phyloP scores from a whole-genome alignment of 2,797 vertebrate species.

The Lagocephalus sceleratus region DNA sequence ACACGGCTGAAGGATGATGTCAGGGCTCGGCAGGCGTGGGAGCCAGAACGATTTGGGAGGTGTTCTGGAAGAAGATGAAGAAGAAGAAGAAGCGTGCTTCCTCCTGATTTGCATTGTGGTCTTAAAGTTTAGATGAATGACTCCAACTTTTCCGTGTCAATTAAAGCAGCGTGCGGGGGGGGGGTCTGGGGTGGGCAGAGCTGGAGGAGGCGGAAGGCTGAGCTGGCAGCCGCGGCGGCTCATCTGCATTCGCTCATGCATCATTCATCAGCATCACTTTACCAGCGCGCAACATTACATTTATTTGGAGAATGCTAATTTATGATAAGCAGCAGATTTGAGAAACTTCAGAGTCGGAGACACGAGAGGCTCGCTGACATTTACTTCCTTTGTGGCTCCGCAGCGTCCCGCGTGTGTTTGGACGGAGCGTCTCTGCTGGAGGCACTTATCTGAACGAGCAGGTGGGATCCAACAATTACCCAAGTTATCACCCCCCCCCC shows the following conservation, averaged over 20 bases:
- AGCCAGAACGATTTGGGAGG: no score
- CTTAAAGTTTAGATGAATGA: constrained; percentile 32
- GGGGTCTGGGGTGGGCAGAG: background rate
- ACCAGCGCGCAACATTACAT: constrained; percentile 55
- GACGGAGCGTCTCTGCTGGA: constrained; percentile 6
- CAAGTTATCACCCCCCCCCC: no score
- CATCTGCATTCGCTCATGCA: constrained; percentile 69
- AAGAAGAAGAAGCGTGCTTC: constrained; percentile 43
- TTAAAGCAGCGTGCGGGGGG: constrained; percentile 15
- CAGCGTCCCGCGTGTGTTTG: background rate
- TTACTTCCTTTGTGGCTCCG: constrained; percentile 51
- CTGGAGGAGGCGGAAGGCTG: constrained; percentile 10
- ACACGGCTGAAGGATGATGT: constrained; percentile 33
- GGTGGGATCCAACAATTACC: no score
- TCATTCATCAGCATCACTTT: constrained; percentile 71
- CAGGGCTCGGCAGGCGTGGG: no score
- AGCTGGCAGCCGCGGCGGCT: constrained; percentile 46
- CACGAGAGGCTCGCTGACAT: constrained; percentile 52
- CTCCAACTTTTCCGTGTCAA: constrained; percentile 41
- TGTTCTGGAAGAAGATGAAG: no score
- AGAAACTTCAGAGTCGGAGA: constrained; percentile 57
- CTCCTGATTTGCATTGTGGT: constrained; percentile 56
- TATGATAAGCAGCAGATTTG: constrained; percentile 72
- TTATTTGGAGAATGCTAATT: constrained; percentile 75
- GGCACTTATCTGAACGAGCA: no score